A percentile compares a stretch with the other conserved stretches of the same genome.
Evolutionary conservation across 1,140 invertebrate species (phyloP).

Genomic region (Hetaerina americana): DNA sequence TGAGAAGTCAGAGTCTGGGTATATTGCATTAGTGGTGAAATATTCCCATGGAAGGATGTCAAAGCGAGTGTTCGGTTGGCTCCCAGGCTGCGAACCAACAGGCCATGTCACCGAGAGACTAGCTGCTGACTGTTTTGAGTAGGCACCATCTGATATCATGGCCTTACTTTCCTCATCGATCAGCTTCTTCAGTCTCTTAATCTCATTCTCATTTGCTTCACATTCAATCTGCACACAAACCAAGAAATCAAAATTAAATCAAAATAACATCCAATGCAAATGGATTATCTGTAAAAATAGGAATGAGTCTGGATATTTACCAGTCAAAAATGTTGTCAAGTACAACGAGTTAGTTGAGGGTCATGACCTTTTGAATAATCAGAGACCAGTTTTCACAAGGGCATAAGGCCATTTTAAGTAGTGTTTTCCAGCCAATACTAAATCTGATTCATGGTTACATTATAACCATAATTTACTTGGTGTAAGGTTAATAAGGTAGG

Average conservation of each 20-base stretch:
- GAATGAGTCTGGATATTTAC: no score
- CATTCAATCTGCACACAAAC: constrained; percentile 32
- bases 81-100: constrained; percentile 53
- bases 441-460: no score
- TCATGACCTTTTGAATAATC: no score
- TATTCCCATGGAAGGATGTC: constrained; percentile 73
- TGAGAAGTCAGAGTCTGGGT: constrained; percentile 53
- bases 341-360: no score
- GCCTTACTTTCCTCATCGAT: constrained; percentile 22
- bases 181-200: constrained; percentile 31
- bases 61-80: constrained; percentile 59
- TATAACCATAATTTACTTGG: no score
- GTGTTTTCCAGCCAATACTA: no score
- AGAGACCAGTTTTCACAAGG: no score
- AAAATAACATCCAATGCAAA: constrained; percentile 12
- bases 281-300: no score
- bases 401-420: no score
- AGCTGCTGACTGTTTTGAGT: constrained; percentile 13
- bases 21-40: constrained; percentile 71
- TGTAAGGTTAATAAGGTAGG: no score
- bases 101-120: constrained; percentile 47
- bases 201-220: constrained; percentile 33
- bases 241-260: constrained; percentile 2
- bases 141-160: not conserved
- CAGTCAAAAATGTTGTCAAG: no score